Evolutionary conservation across 1,140 invertebrate genomes (phyloP).

Genomic region (Drosophila elegans): DNA sequence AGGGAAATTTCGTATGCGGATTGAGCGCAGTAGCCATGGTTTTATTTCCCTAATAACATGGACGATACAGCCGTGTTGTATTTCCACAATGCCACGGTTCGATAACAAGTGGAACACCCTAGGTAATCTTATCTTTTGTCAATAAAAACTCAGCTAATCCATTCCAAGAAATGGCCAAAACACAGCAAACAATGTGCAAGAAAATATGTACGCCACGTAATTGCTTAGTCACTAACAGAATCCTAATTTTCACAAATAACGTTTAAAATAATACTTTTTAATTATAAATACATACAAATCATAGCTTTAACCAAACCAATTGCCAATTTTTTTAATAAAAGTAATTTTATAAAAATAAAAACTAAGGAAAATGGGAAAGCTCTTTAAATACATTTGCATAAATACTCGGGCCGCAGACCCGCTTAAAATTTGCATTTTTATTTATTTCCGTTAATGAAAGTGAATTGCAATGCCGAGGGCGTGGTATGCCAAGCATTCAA

Average conservation of each 20-base stretch:
- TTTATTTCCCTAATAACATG: constrained; percentile 32
- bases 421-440: not conserved
- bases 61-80: constrained; percentile 9
- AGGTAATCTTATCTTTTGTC: constrained; percentile 19
- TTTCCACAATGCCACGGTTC: constrained; percentile 12
- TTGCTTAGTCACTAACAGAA: not conserved
- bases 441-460: constrained; percentile 51
- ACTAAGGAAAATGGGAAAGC: too few relatives aligned
- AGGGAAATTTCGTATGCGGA: constrained; percentile 19
- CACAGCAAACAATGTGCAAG: constrained; percentile 8
- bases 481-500: constrained; percentile 26
- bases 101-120: constrained; percentile 8
- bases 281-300: too few relatives aligned
- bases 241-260: not conserved
- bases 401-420: too few relatives aligned
- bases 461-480: constrained; percentile 42
- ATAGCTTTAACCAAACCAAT: too few relatives aligned
- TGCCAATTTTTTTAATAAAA: too few relatives aligned
- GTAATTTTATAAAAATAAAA: too few relatives aligned
- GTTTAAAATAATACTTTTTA: too few relatives aligned
- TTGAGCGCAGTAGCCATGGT: not conserved
- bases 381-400: too few relatives aligned
- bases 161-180: not conserved
- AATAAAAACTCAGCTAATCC: constrained; percentile 18
- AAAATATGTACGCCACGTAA: not conserved